A percentile compares a stretch with the other conserved stretches of the same genome.
These are phyloP conservation scores for Neoaliturus tenellus DNA, from an alignment of 2,888 invertebrate species.

Conservation along the genomic window DNA sequence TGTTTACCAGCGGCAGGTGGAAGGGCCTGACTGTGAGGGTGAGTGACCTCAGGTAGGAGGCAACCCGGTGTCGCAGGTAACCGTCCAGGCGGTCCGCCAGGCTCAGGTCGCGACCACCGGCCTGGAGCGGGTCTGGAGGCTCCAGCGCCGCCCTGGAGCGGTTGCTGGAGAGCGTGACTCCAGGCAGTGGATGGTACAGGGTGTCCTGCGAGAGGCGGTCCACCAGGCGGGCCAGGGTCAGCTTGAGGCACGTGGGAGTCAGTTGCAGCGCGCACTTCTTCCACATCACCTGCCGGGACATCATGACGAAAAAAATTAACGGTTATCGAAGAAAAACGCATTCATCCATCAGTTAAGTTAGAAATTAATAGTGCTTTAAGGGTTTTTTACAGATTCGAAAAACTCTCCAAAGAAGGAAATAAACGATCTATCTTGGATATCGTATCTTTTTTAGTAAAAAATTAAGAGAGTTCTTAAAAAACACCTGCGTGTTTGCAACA, in stretches of 20 bases:
- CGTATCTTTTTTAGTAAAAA: no score
- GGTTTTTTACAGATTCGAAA: no score
- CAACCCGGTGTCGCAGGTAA: conserved; percentile 45
- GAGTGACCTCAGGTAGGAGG: conserved; percentile 59
- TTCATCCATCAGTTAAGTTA: no score
- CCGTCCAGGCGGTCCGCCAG: conserved; percentile 35
- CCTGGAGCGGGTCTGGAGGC: conserved; percentile 77
- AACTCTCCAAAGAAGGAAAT: no score
- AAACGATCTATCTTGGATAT: no score
- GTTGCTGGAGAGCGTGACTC: conserved; percentile 55
- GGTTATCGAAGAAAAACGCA: no score
- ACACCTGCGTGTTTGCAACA: no score
- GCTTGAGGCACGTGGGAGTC: conserved; percentile 85
- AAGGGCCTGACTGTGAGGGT: conserved; percentile 60
- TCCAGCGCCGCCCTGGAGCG: conserved; percentile 74
- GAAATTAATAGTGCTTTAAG: no score
- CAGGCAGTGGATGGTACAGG: conserved; percentile 57
- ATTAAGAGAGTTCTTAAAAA: no score
- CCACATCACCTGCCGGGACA: conserved; percentile 20
- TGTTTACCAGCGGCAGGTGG: conserved; percentile 2
- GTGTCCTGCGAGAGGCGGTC: conserved; percentile 57
- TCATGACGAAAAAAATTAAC: no score
- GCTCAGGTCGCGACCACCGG: conserved; percentile 75
- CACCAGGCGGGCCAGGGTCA: conserved; percentile 73
- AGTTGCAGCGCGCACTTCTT: conserved; percentile 76